A percentile compares a stretch with the other conserved stretches of the same genome.
Conservation (phyloP, 2,113 vertebrate species). For the Mustela nigripes region DNA sequence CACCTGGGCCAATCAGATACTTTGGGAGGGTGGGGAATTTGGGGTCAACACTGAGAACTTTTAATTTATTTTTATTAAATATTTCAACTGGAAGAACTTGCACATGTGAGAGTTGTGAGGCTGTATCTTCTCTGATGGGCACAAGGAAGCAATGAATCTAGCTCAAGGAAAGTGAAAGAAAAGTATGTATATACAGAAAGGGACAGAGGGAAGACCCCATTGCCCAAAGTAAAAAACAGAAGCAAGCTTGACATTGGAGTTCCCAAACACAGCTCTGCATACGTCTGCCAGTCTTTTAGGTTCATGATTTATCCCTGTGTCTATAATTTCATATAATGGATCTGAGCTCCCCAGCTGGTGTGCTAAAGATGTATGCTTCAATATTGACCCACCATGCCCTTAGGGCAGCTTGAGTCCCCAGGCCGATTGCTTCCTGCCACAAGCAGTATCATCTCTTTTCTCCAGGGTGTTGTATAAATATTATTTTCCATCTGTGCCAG, state of each 20-base stretch:
- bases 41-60: neutral
- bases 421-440: constrained; percentile 52
- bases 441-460: constrained; percentile 49
- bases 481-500: constrained; percentile 66
- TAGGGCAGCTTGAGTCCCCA: constrained; percentile 31
- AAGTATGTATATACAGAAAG: neutral
- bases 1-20: neutral
- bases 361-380: neutral
- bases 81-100: neutral
- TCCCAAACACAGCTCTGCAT: neutral
- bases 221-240: neutral
- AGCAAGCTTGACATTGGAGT: neutral
- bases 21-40: neutral
- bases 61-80: neutral
- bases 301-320: constrained; percentile 48
- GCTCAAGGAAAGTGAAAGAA: neutral
- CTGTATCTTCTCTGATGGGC: neutral
- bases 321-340: constrained; percentile 37
- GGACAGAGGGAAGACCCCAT: neutral
- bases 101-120: neutral
- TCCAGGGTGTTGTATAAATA: constrained; percentile 64
- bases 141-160: neutral
- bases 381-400: neutral
- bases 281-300: neutral
- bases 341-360: neutral